phyloP scores from a whole-genome alignment of 2,113 vertebrate species.

The Trachemys scripta region DNA sequence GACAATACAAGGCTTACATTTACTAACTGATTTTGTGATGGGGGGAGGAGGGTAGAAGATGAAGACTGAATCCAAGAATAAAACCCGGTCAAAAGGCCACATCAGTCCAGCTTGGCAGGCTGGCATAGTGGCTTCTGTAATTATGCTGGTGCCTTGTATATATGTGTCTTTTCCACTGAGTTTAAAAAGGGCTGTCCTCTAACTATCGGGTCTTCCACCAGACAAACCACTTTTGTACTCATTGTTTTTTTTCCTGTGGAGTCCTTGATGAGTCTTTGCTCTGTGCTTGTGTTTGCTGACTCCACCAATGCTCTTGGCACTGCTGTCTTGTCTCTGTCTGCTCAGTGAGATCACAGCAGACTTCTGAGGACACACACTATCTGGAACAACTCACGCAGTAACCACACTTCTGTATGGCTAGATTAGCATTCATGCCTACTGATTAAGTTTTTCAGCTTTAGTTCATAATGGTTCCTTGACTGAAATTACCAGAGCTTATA shows the following conservation, averaged over 20 bases:
- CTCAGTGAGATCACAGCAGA: conserved; percentile 15
- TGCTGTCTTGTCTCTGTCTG: not conserved
- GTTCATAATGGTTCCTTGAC: not conserved
- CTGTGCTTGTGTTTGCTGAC: conserved; percentile 55
- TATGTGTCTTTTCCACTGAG: conserved; percentile 41
- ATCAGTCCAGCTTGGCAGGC: conserved; percentile 36
- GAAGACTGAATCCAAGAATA: conserved; percentile 19
- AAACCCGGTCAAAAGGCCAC: conserved; percentile 61
- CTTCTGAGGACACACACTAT: conserved; percentile 59
- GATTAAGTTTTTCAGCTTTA: not conserved
- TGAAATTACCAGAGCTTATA: not conserved
- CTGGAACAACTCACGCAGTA: not conserved
- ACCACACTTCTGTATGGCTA: not conserved
- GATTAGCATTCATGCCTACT: not conserved
- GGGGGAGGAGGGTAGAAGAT: not conserved
- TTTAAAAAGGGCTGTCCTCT: conserved; percentile 70
- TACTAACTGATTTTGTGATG: not conserved
- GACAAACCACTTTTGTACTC: conserved; percentile 32
- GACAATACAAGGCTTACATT: not conserved
- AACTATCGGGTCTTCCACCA: conserved; percentile 63
- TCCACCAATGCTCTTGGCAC: conserved; percentile 30
- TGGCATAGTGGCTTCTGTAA: conserved; percentile 46
- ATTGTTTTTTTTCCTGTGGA: conserved; percentile 59
- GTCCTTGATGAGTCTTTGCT: conserved; percentile 43
- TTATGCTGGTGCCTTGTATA: conserved; percentile 62